These are phyloP conservation scores for Sinocyclocheilus anophthalmus DNA, from an alignment of 2,113 vertebrate genomes.

Conservation along the genomic window DNA sequence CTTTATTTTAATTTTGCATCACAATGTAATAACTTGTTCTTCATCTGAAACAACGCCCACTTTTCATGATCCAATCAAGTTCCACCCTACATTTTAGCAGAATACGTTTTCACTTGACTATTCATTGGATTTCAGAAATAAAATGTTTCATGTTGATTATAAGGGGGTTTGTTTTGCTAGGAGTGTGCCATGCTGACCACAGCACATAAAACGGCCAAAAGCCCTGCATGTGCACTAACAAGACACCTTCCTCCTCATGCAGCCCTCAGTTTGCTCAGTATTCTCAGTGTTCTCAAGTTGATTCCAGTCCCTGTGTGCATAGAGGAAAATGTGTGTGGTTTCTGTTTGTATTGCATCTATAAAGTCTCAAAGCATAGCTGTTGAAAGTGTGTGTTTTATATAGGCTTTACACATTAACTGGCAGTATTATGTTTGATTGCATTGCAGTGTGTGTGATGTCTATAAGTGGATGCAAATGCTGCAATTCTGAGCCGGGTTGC, in stretches of 20 bases:
- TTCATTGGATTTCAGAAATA: neutral
- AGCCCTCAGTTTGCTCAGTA: neutral
- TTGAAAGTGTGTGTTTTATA: neutral
- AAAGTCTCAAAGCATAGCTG: too few species aligned
- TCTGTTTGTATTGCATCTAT: neutral
- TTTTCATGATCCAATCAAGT: neutral
- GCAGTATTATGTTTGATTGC: neutral
- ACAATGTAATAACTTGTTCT: neutral
- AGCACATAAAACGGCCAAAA: neutral
- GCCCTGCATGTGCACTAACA: neutral
- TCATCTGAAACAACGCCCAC: neutral
- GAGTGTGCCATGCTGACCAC: neutral
- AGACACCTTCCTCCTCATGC: neutral
- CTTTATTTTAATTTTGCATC: neutral
- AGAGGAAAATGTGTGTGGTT: neutral
- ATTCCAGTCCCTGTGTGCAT: neutral
- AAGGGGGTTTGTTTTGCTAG: neutral
- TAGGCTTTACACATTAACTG: neutral
- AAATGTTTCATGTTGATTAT: neutral
- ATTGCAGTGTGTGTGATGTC: constrained; percentile 13
- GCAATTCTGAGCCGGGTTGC: neutral
- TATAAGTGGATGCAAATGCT: constrained; percentile 7
- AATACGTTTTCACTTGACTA: neutral
- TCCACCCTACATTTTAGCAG: neutral
- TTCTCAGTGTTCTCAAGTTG: neutral